Evolutionary conservation across 2,888 invertebrate species (phyloP), one percentile per base, ranked within the genome.

Genomic region (Pammene aurita): DNA sequence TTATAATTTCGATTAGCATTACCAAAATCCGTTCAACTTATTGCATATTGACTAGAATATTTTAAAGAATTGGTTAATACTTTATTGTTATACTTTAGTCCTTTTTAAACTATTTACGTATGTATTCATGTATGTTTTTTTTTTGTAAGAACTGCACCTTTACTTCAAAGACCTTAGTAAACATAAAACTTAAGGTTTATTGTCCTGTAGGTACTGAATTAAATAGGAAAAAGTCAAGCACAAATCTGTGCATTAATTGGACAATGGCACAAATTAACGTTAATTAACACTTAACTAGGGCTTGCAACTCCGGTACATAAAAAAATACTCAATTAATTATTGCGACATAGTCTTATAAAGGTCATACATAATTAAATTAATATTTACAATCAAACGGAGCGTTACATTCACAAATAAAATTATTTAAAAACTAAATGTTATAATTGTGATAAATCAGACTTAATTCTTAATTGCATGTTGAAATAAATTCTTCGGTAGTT

Each of bases 31-130:
- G 58, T 69, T 60, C 10, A 65, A 60, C 64, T 69, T 69, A 68
- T 67, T 69, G 58, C 60, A 72, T 73, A 78, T 61, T 79, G 80
- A 80, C 80, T 80, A 80, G 80, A 77, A 66, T 65, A 67, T 74
- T 72, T 69, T 68, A 66, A 68, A 71, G 55, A 57, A 52, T 35
- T 52, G 63, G 50, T 50, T 64, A 58, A 68, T 64, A 68, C 52
- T 68, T 68, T 68, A 50, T 57, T 14, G 56, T 56, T 34, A 56
- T 67, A 63, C 50, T 54, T 56, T 57, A 68, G 38, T 57, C 35
- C 11, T 55, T 34, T 48, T 52, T 57, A 56, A 48, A 61, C 42
- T 58, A 68, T 64, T 68, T 64, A 68, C 68, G 68, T 68, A 68
- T 68, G 50, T 68, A 13, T 50, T 42, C 38, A 14, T 42, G 52